phyloP scores from a whole-genome alignment of 92 coral and sea anemone species.

The Porites divaricata region DNA sequence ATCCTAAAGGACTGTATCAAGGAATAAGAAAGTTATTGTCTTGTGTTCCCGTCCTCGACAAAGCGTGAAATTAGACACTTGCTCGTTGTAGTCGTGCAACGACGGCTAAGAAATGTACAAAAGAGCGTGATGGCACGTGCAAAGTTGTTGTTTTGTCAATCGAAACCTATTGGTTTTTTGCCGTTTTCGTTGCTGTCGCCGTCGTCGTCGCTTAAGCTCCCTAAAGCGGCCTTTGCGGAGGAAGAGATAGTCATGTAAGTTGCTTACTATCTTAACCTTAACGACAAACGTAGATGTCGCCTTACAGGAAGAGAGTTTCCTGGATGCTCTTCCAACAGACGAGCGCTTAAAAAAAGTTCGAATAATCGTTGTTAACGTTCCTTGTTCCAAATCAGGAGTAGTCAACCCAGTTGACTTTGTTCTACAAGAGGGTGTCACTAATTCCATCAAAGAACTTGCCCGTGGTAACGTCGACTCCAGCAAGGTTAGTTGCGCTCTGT shows the following conservation, averaged over 20 bases:
- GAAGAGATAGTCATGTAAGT: neutral
- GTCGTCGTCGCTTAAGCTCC: too few species aligned
- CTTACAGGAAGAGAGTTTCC: slow-evolving; percentile 81
- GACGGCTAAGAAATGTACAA: too few species aligned
- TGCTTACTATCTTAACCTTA: slow-evolving; percentile 31
- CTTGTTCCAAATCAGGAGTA: slow-evolving; percentile 92
- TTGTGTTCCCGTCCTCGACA: too few species aligned
- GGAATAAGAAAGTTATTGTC: too few species aligned
- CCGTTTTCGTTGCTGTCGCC: too few species aligned
- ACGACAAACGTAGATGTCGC: slow-evolving; percentile 71
- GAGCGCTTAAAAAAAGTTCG: slow-evolving; percentile 89
- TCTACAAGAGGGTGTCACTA: slow-evolving; percentile 92
- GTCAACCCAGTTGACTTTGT: slow-evolving; percentile 96
- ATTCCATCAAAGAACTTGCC: slow-evolving; percentile 87
- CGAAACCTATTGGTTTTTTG: too few species aligned
- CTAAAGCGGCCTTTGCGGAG: neutral
- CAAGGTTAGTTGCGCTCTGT: slow-evolving; percentile 28
- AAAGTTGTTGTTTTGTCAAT: too few species aligned
- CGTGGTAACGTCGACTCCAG: slow-evolving; percentile 71
- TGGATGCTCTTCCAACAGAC: slow-evolving; percentile 86
- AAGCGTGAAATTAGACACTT: too few species aligned
- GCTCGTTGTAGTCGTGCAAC: too few species aligned
- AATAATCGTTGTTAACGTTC: slow-evolving; percentile 85
- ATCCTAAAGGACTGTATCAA: too few species aligned
- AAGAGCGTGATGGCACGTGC: too few species aligned